Conservation (phyloP, 2,888 invertebrate genomes). For the Herminia tarsipennalis region DNA sequence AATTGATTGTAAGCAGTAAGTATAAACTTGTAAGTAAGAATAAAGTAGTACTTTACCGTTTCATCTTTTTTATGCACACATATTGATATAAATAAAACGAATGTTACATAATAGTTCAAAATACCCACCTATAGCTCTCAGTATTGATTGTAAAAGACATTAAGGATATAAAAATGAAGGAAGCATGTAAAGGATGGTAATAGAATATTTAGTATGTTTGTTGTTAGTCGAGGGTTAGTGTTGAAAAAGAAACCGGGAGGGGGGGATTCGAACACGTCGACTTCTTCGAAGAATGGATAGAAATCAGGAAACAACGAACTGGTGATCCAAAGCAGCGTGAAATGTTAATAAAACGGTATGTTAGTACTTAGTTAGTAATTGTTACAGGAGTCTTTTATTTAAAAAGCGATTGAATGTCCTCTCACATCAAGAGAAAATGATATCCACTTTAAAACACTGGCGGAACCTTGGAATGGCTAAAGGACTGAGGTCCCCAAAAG, state of each 20-base stretch:
- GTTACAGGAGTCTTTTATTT: too few species aligned
- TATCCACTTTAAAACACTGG: too few species aligned
- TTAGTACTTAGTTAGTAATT: constrained; percentile 24
- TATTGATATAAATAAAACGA: too few species aligned
- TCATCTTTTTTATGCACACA: too few species aligned
- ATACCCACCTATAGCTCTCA: constrained; percentile 35
- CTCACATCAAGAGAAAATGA: too few species aligned
- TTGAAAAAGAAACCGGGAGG: constrained; percentile 66
- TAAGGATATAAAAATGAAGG: constrained; percentile 4
- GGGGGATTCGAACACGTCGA: constrained; percentile 67
- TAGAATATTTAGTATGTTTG: constrained; percentile 9
- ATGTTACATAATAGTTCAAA: constrained; percentile 8
- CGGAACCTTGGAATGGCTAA: too few species aligned
- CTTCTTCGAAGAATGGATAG: constrained; percentile 72
- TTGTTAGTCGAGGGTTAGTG: constrained; percentile 29
- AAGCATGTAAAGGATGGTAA: constrained; percentile 22
- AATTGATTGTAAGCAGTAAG: too few species aligned
- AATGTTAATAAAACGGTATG: constrained; percentile 41
- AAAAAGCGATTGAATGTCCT: too few species aligned
- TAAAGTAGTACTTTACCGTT: too few species aligned
- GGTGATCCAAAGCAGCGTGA: constrained; percentile 64
- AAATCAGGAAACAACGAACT: constrained; percentile 71
- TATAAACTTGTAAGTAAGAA: too few species aligned
- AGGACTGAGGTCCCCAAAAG: too few species aligned
- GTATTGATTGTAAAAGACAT: constrained; percentile 7